Base-by-base conservation (phyloP, 1,140 invertebrate genomes). In the Himalopsyche phryganea region DNA sequence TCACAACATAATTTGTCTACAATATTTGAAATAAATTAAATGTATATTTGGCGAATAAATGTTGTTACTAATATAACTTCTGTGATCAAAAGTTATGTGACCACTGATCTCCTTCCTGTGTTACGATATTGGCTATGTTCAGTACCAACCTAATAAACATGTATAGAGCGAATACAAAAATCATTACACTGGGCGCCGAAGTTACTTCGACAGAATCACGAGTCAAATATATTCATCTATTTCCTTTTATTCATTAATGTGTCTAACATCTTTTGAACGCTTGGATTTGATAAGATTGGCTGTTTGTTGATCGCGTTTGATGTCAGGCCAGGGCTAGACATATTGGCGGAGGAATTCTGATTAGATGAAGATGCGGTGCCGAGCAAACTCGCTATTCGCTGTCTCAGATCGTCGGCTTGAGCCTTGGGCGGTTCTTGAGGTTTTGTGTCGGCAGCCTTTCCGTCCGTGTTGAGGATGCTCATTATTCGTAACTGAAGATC, bases 401-500 rank as follows among this genome's bases (percentile, higher is more conserved):
- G 83, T 17, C 35, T 45, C 11, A 32, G 42, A 6, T 33, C 20
- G 42, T 15, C n/a, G 4, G 38, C 3, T 28, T 28, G 23, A 28
- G 23, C 23, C 9, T 28, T 40, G 3, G 38, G 38, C 38, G 38
- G 38, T n/a, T 40, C n/a, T n/a, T n/a, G 11, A 11, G 38, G 38
- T 2, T 14, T 20, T 15, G 10, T 14, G 3, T 50, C 36, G 20
- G 67, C 48, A 0, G 65, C 35, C 36, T 79, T 75, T 20, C 76
- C 75, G 1, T 79, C 78, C 47, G 69, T 86, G 66, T 90, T 91
- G 55, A 93, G 69, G 47, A 94, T 92, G 70, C 83, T 92, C 23
- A 94, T 75, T 53, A 95, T 94, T 61, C 90, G 83, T 63, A 87
- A 89, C 66, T 94, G 90, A 4, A 94, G 70, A 69, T 94, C 90